Evolutionary conservation across 1,140 invertebrate species (phyloP).

Genomic region (Melipona quadrifasciata): DNA sequence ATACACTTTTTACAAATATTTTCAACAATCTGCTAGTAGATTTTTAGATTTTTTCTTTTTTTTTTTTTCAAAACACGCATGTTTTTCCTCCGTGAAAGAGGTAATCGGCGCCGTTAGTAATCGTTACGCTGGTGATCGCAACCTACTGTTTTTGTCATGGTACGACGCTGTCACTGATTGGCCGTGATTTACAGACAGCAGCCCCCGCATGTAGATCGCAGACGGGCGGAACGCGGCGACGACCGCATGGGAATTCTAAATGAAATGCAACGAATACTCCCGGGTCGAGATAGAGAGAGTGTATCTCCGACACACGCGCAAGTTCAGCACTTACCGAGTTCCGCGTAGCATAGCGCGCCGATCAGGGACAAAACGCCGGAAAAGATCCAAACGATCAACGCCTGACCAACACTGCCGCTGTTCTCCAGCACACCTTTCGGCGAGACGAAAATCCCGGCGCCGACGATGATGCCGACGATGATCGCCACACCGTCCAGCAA

Average conservation of each 20-base stretch:
- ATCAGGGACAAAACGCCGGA: constrained; percentile 94
- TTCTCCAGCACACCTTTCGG: constrained; percentile 96
- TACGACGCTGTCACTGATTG: no score
- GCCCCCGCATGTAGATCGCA: not conserved
- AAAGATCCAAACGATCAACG: constrained; percentile 93
- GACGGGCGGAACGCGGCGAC: not conserved
- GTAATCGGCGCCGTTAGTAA: no score
- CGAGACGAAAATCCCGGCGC: constrained; percentile 97
- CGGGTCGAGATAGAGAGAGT: no score
- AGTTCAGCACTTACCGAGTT: constrained; percentile 86
- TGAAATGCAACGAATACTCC: not conserved
- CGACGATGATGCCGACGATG: constrained; percentile 94
- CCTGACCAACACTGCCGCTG: constrained; percentile 93
- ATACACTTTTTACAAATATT: no score
- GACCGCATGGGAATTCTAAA: not conserved
- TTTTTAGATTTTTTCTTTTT: no score
- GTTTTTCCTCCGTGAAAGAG: no score
- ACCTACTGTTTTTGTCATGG: no score
- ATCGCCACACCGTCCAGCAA: constrained; percentile 93
- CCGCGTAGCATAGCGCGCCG: constrained; percentile 97
- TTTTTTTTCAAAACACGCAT: no score
- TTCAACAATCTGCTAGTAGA: no score
- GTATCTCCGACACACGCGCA: no score
- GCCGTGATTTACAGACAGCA: not conserved
- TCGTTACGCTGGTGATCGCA: no score